Base-by-base conservation (phyloP, 2,888 invertebrate species). In the Nasonia oneida region DNA sequence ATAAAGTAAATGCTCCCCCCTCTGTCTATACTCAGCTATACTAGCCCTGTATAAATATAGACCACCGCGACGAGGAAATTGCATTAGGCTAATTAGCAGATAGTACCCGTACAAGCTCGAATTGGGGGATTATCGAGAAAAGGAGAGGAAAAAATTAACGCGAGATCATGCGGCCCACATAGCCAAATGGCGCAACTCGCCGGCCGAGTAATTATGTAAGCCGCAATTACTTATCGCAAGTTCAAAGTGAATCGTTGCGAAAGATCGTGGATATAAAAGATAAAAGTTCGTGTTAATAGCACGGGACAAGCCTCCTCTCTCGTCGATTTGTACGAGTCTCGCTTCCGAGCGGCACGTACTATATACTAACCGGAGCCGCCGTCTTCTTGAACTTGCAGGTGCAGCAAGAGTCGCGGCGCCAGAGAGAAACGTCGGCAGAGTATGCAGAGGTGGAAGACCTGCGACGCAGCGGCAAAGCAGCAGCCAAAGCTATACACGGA, bases 1-100 rank as follows among this genome's bases (percentile, higher is more conserved):
- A 37, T 75, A 50, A 47, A 76, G 81, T 76, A 71, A 84, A n/a
- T 8, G 10, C n/a, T 18, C 23, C 8, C n/a, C 8, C 57, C 8
- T n/a, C 2, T 2, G 1, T 23, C 6, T 23, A 23, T 23, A 23
- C 23, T 23, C 23, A 23, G 23, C 23, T 23, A 23, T 23, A 23
- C 23, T 23, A 23, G 23, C 23, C 23, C 10, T 10, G 6, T 42
- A 47, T 47, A 12, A 47, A 47, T 47, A 47, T 23, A 23, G 12
- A 42, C 42, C 12, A 10, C 12, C 6, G 1, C 42, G 8, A 42
- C 42, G 8, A 10, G 12, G 39, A 42, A 42, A 42, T 42, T 8
- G 6, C 39, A 8, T 42, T 42, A 42, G 0, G 8, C 39, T 42
- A 42, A 42, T 42, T 42, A 42, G 39, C 39, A 8, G 8, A 42